Evolutionary conservation across 53 echinoderm and acorn worm genomes (phyloP).

Genomic region (Hippasteria phrygiana): DNA sequence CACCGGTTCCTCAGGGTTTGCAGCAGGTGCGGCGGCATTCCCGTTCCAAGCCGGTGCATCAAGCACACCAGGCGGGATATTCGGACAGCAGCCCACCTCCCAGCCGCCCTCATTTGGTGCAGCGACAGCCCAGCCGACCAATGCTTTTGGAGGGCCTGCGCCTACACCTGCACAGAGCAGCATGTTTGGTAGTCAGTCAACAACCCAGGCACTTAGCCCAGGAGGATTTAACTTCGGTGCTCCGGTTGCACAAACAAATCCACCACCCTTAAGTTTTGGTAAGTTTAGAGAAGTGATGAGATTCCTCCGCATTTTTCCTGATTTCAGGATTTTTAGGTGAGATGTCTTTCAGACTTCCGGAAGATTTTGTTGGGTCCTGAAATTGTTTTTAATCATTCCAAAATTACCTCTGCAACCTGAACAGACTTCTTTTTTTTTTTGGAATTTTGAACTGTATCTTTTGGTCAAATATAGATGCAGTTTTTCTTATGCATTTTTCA

Average conservation of each 20-base stretch:
- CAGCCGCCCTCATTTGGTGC: constrained; percentile 24
- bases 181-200: constrained; percentile 28
- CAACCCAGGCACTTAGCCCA: constrained; percentile 1
- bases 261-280: constrained; percentile 39
- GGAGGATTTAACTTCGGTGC: constrained; percentile 26
- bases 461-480: too few species aligned
- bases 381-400: too few species aligned
- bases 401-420: too few species aligned
- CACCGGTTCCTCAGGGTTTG: constrained; percentile 25
- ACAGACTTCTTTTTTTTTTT: too few species aligned
- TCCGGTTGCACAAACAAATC: constrained; percentile 10
- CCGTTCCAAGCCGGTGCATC: constrained; percentile 15
- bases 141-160: constrained; percentile 33
- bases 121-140: constrained; percentile 24
- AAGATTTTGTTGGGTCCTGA: too few species aligned
- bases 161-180: constrained; percentile 17
- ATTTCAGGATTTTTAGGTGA: background rate
- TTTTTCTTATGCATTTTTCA: too few species aligned
- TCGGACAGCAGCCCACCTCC: constrained; percentile 41
- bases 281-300: background rate
- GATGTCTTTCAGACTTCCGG: too few species aligned
- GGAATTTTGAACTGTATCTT: too few species aligned
- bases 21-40: constrained; percentile 23
- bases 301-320: background rate
- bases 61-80: constrained; percentile 19